Evolutionary conservation across 1,140 invertebrate species (phyloP).

Genomic region (Drosophila tani): DNA sequence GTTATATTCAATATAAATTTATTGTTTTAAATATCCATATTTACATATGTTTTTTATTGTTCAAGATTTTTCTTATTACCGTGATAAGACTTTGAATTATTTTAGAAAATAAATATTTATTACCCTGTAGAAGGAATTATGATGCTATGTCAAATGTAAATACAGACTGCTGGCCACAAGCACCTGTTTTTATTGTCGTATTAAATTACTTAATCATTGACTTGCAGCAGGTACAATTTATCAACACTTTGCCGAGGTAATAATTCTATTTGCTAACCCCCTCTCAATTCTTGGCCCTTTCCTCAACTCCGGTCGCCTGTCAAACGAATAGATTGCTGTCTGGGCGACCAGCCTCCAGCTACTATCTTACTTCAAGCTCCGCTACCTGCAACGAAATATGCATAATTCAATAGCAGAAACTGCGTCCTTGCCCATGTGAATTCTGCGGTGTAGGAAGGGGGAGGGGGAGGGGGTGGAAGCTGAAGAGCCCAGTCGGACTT

Average conservation of each 20-base stretch:
- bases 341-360: conserved; percentile 19
- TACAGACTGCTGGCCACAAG: not conserved
- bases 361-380: conserved; percentile 18
- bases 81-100: too few species aligned
- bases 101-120: too few species aligned
- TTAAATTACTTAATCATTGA: conserved; percentile 38
- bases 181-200: not conserved
- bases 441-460: conserved; percentile 7
- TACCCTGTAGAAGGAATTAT: not conserved
- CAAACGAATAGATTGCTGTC: conserved; percentile 60
- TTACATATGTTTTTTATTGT: not conserved
- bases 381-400: conserved; percentile 62
- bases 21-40: not conserved
- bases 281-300: not conserved
- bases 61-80: too few species aligned
- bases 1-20: not conserved
- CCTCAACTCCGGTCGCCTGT: conserved; percentile 1
- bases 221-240: conserved; percentile 29
- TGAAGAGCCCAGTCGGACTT: too few species aligned
- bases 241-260: conserved; percentile 37
- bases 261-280: conserved; percentile 25
- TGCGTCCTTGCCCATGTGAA: conserved; percentile 12
- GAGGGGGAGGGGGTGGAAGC: too few species aligned
- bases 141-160: not conserved
- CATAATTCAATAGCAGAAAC: conserved; percentile 70